Evolutionary conservation across 2,113 vertebrate genomes (phyloP).

Genomic region (Poicephalus meyeri): DNA sequence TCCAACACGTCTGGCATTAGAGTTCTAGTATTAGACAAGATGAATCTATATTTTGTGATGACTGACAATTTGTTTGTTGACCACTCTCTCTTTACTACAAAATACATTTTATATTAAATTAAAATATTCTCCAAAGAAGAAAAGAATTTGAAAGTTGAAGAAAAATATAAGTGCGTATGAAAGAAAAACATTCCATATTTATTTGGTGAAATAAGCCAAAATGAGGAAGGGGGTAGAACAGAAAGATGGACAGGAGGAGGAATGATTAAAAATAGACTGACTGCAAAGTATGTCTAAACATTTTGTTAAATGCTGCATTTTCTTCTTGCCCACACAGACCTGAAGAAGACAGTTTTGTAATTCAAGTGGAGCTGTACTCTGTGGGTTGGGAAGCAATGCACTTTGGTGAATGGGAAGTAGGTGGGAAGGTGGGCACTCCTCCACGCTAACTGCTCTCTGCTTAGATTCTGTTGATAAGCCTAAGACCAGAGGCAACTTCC

Average conservation of each 20-base stretch:
- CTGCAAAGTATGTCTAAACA: constrained; percentile 4
- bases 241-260: neutral
- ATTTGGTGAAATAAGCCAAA: neutral
- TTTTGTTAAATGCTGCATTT: constrained; percentile 3
- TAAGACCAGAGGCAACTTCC: neutral
- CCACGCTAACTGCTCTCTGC: neutral
- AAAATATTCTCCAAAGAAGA: neutral
- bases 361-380: constrained; percentile 2
- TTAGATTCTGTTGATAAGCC: neutral
- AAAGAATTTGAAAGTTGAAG: neutral
- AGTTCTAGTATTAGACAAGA: neutral
- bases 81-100: neutral
- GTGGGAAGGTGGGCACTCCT: constrained; percentile 26
- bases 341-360: constrained; percentile 36
- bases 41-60: neutral
- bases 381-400: constrained; percentile 13
- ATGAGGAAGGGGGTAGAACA: neutral
- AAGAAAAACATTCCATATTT: neutral
- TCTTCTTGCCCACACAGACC: neutral
- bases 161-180: neutral
- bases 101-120: neutral
- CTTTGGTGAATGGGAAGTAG: neutral
- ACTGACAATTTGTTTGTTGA: neutral
- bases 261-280: constrained; percentile 8
- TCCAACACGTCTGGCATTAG: neutral